Evolutionary conservation across 53 echinoderm and acorn worm species (phyloP).

Genomic region (Zoroaster sp.): DNA sequence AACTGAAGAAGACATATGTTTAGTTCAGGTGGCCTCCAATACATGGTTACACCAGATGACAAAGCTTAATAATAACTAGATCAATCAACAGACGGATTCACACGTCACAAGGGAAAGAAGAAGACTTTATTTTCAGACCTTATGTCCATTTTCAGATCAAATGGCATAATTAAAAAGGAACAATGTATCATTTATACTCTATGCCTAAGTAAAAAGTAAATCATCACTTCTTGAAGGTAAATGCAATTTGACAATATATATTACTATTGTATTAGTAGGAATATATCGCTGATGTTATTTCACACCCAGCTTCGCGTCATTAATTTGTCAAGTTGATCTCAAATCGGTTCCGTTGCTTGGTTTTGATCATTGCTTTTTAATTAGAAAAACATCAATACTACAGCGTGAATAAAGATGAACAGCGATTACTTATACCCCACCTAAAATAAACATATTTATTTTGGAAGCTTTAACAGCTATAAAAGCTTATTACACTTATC

Average conservation of each 20-base stretch:
- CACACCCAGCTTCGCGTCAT: background rate
- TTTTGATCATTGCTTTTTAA: too few relatives aligned
- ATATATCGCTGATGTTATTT: slow-evolving; percentile 3
- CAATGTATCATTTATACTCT: background rate
- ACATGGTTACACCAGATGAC: too few relatives aligned
- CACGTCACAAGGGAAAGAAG: background rate
- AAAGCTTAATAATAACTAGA: background rate
- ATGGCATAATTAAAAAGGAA: background rate
- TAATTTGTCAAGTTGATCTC: too few relatives aligned
- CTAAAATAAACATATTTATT: too few relatives aligned
- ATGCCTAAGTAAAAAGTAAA: background rate
- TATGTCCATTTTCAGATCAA: background rate
- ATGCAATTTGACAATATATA: slow-evolving; percentile 23
- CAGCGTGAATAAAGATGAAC: too few relatives aligned
- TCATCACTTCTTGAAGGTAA: background rate
- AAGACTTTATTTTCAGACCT: background rate
- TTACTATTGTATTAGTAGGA: slow-evolving; percentile 28
- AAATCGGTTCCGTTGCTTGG: too few relatives aligned
- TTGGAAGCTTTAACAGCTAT: too few relatives aligned
- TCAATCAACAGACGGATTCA: background rate
- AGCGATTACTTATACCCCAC: too few relatives aligned
- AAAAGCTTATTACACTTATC: too few relatives aligned
- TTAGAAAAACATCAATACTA: too few relatives aligned
- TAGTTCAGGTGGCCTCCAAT: too few relatives aligned
- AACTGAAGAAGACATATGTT: too few relatives aligned